These are phyloP conservation scores for Leuciscus waleckii DNA, from an alignment of 2,797 vertebrate genomes.

Conservation along the genomic window DNA sequence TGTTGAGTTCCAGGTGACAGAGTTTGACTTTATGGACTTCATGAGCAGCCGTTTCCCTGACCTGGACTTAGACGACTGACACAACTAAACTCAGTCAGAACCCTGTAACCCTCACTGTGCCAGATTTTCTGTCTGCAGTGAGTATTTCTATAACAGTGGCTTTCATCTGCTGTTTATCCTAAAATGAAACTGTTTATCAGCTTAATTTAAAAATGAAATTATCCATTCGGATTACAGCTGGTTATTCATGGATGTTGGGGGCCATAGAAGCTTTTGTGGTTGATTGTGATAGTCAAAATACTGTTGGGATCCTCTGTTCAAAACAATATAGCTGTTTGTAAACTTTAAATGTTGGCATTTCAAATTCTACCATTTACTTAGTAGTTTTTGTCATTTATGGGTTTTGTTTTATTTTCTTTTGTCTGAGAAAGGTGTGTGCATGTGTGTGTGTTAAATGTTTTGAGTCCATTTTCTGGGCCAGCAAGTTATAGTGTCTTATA, in stretches of 20 bases:
- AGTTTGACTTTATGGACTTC: conserved; percentile 81
- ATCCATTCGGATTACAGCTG: neutral
- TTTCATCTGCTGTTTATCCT: neutral
- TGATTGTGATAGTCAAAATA: neutral
- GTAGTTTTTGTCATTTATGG: neutral
- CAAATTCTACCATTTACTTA: neutral
- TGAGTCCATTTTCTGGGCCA: neutral
- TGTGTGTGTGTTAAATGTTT: neutral
- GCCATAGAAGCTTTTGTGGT: neutral
- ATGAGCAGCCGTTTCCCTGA: conserved; percentile 57
- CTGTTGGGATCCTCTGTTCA: neutral
- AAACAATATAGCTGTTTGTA: neutral
- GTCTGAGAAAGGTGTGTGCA: neutral
- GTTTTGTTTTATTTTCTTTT: neutral
- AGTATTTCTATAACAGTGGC: neutral
- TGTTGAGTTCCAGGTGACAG: conserved; percentile 79
- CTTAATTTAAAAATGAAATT: neutral
- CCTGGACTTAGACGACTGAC: conserved; percentile 24
- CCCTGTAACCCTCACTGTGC: neutral
- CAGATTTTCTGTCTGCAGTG: neutral
- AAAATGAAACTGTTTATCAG: too few species aligned
- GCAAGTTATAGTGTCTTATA: too few species aligned
- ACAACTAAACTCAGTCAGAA: conserved; percentile 48
- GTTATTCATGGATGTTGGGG: neutral
- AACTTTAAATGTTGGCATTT: neutral